Conservation (phyloP, 2,797 vertebrate species). For the Pipistrellus pygmaeus region DNA sequence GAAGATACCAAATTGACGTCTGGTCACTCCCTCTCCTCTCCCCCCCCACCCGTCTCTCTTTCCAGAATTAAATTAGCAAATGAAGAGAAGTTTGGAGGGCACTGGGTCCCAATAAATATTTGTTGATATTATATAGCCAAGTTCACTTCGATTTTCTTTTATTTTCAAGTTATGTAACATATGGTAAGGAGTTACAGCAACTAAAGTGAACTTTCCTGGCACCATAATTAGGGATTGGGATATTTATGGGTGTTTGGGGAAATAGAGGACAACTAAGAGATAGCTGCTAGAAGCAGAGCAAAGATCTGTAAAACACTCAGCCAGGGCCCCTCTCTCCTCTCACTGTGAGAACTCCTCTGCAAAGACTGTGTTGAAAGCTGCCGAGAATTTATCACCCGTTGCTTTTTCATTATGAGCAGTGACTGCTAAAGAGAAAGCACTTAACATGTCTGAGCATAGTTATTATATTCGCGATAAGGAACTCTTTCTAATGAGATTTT, state of each 20-base stretch:
- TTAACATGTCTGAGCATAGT: slow-evolving; percentile 67
- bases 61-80: slow-evolving; percentile 19
- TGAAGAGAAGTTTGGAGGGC: slow-evolving; percentile 13
- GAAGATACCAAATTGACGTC: slow-evolving; percentile 59
- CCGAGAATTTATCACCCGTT: slow-evolving; percentile 62
- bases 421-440: slow-evolving; percentile 65
- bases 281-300: neutral
- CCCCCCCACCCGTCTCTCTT: neutral
- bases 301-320: neutral
- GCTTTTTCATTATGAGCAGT: slow-evolving; percentile 67
- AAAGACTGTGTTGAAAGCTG: slow-evolving; percentile 68
- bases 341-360: slow-evolving; percentile 31
- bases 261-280: neutral
- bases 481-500: slow-evolving; percentile 72
- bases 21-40: neutral
- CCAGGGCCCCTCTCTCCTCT: neutral
- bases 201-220: slow-evolving; percentile 33
- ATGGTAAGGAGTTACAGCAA: neutral
- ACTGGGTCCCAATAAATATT: slow-evolving; percentile 25
- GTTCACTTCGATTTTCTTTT: neutral
- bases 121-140: slow-evolving; percentile 10
- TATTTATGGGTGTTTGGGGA: neutral
- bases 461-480: slow-evolving; percentile 61
- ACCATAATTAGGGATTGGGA: neutral
- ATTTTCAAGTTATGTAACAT: slow-evolving; percentile 22